Conservation (phyloP, 1,140 invertebrate species). For the Drosophila melanica region DNA sequence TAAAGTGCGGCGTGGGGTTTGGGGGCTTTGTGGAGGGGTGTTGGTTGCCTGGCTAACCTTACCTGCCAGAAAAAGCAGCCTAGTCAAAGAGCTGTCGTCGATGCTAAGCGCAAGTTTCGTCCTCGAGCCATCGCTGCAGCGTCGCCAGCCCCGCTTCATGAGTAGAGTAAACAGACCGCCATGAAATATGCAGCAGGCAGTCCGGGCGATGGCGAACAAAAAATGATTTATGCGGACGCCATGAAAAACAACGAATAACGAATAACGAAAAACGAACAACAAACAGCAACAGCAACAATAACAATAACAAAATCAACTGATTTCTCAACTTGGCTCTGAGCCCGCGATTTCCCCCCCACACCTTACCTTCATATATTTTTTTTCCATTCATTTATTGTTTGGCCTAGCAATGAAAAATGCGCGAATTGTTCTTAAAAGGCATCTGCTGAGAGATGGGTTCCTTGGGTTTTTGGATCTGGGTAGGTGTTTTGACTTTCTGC, state of each 20-base stretch:
- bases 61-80: constrained; percentile 68
- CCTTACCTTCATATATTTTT: constrained; percentile 6
- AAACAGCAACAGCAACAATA: constrained; percentile 44
- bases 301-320: constrained; percentile 79
- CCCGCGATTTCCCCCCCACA: constrained; percentile 1
- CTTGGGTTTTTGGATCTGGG: constrained; percentile 18
- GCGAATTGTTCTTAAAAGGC: constrained; percentile 37
- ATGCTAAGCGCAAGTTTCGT: constrained; percentile 68
- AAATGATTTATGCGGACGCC: constrained; percentile 80
- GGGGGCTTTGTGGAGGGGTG: background rate
- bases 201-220: constrained; percentile 61
- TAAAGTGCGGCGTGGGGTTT: constrained; percentile 4
- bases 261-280: constrained; percentile 38
- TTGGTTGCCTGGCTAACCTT: constrained; percentile 70
- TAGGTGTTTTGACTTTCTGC: constrained; percentile 14
- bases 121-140: constrained; percentile 16
- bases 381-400: constrained; percentile 28
- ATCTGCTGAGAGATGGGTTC: background rate
- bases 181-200: constrained; percentile 76
- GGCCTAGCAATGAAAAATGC: constrained; percentile 54
- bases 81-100: constrained; percentile 81
- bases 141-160: background rate
- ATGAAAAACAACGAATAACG: constrained; percentile 43
- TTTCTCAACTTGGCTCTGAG: constrained; percentile 70
- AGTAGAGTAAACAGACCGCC: constrained; percentile 53